A percentile compares a stretch with the other conserved stretches of the same genome.
Evolutionary conservation across 2,797 vertebrate genomes (phyloP).

Genomic region (Poecile montanus): DNA sequence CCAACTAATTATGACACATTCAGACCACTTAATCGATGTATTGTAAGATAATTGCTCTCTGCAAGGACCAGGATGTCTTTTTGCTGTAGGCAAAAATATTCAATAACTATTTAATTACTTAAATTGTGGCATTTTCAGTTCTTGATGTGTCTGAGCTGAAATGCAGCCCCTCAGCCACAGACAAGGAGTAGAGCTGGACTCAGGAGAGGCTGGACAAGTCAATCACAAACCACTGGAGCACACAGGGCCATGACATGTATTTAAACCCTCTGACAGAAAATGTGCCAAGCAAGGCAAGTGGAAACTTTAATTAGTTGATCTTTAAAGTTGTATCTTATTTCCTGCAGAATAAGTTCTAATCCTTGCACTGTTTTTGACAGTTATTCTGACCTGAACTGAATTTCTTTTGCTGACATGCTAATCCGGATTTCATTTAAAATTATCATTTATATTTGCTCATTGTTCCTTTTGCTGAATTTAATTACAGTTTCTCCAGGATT

Average conservation of each 20-base stretch:
- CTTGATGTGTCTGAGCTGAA: neutral
- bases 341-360: neutral
- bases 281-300: neutral
- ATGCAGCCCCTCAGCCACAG: fast-evolving
- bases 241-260: neutral
- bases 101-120: neutral
- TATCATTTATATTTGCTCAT: conserved; percentile 1
- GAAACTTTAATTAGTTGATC: conserved; percentile 14
- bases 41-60: conserved; percentile 7
- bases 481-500: conserved; percentile 7
- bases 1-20: conserved; percentile 8
- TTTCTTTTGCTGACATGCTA: neutral
- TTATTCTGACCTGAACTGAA: neutral
- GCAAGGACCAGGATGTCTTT: neutral
- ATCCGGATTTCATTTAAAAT: conserved; percentile 34
- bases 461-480: conserved; percentile 34
- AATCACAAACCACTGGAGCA: neutral
- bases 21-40: neutral
- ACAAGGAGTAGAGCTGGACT: neutral
- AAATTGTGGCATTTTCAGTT: neutral
- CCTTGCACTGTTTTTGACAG: neutral
- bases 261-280: neutral
- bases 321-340: neutral
- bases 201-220: neutral
- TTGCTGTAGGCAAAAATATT: neutral